These are phyloP conservation scores for Chelon labrosus DNA, from an alignment of 2,797 vertebrate species.

Conservation along the genomic window DNA sequence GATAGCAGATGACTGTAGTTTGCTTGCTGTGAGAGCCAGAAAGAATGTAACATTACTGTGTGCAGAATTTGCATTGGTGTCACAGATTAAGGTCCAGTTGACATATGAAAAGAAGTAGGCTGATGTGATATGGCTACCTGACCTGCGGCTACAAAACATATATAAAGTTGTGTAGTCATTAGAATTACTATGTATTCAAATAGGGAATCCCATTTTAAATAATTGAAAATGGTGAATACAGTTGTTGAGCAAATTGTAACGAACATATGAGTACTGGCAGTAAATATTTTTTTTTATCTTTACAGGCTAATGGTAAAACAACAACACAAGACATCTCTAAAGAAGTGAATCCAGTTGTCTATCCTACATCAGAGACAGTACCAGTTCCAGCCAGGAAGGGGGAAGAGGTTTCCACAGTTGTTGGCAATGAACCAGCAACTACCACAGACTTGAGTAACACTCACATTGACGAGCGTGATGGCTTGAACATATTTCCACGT, in stretches of 20 bases:
- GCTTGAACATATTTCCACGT: constrained; percentile 16
- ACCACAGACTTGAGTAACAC: constrained; percentile 24
- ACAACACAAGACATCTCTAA: constrained; percentile 9
- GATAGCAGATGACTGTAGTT: constrained; percentile 5
- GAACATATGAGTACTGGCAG: background rate
- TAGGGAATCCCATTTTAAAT: background rate
- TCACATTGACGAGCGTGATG: constrained; percentile 22
- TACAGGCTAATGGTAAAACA: constrained; percentile 60
- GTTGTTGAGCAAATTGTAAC: background rate
- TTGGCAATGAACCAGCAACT: constrained; percentile 34
- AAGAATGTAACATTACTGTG: constrained; percentile 13
- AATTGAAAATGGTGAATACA: background rate
- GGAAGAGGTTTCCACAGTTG: constrained; percentile 19
- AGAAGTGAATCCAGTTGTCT: constrained; percentile 11
- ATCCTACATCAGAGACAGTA: constrained; percentile 10
- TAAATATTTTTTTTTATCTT: constrained; percentile 38
- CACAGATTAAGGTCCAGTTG: constrained; percentile 17
- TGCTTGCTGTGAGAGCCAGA: constrained; percentile 22
- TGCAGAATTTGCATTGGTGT: constrained; percentile 36
- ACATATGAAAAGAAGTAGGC: constrained; percentile 26
- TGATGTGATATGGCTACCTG: constrained; percentile 2
- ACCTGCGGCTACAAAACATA: background rate
- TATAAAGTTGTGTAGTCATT: background rate
- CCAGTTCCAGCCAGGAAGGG: constrained; percentile 33
- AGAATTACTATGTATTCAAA: too few relatives aligned